Evolutionary conservation across 1,140 invertebrate genomes (phyloP).

Genomic region (Ericerus pela): DNA sequence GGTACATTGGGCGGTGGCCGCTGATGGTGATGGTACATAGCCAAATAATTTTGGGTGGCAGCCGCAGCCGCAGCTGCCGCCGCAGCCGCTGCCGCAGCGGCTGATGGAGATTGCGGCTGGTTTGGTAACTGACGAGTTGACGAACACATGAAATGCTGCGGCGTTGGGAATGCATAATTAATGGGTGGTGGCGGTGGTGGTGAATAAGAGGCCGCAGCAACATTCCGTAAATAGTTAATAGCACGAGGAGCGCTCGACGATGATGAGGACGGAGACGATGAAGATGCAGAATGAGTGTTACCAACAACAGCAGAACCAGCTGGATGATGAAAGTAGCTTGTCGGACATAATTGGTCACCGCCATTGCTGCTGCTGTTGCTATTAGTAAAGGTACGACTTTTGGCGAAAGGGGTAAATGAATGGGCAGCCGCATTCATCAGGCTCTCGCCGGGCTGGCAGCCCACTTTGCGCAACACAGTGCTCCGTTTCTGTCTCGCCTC

Average conservation of each 20-base stretch:
- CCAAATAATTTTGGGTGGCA: not conserved
- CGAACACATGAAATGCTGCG: not conserved
- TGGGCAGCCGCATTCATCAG: not conserved
- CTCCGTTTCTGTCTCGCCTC: constrained; percentile 1
- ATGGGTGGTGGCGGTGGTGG: no score
- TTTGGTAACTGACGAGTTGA: constrained; percentile 6
- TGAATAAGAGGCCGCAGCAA: no score
- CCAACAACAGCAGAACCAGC: no score
- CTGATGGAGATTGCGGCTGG: not conserved
- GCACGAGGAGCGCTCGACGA: no score
- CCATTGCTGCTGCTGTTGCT: no score
- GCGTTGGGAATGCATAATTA: constrained; percentile 2
- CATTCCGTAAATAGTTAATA: no score
- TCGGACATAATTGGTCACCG: no score
- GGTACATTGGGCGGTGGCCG: not conserved
- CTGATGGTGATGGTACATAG: not conserved
- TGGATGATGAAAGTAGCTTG: no score
- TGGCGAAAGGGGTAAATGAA: constrained; percentile 1
- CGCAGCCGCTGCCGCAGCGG: not conserved
- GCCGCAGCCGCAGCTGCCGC: not conserved
- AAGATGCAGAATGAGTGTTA: no score
- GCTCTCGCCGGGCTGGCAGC: not conserved
- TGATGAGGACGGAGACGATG: no score
- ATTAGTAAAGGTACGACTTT: no score
- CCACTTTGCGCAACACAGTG: not conserved